Conservation (phyloP, 2,797 vertebrate genomes). For the Crocodylus rhombifer region DNA sequence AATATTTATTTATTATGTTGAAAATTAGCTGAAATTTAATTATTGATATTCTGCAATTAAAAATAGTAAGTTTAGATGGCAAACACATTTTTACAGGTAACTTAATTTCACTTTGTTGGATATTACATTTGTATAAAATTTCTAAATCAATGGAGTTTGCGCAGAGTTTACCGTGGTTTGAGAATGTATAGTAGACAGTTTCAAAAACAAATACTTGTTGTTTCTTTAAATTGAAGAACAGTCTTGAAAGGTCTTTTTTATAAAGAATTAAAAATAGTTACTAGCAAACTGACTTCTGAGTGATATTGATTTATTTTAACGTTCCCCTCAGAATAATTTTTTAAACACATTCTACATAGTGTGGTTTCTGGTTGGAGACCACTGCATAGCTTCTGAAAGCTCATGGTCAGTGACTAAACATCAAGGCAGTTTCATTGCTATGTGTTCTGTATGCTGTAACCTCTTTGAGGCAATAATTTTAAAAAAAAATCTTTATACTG, state of each 20-base stretch:
- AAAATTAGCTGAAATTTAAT: fast-evolving
- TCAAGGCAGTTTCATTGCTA: background rate
- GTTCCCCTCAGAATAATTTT: background rate
- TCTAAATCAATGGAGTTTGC: background rate
- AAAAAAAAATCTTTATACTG: background rate
- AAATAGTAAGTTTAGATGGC: background rate
- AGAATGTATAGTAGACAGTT: background rate
- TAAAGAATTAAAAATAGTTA: background rate
- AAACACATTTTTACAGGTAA: background rate
- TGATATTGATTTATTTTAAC: background rate
- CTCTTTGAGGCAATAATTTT: background rate
- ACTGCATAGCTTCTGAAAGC: background rate
- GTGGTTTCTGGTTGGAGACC: background rate
- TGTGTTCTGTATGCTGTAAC: background rate
- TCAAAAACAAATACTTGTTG: conserved; percentile 4
- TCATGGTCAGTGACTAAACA: background rate
- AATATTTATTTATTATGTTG: background rate
- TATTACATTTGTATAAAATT: background rate
- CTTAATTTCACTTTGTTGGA: background rate
- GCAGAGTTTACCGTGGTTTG: background rate
- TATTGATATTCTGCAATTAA: background rate
- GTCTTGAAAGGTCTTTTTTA: background rate
- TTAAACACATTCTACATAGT: no score
- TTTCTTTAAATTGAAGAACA: background rate
- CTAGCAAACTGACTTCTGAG: background rate